Base-by-base conservation (phyloP, 2,888 invertebrate species). In the Prosapia bicincta region DNA sequence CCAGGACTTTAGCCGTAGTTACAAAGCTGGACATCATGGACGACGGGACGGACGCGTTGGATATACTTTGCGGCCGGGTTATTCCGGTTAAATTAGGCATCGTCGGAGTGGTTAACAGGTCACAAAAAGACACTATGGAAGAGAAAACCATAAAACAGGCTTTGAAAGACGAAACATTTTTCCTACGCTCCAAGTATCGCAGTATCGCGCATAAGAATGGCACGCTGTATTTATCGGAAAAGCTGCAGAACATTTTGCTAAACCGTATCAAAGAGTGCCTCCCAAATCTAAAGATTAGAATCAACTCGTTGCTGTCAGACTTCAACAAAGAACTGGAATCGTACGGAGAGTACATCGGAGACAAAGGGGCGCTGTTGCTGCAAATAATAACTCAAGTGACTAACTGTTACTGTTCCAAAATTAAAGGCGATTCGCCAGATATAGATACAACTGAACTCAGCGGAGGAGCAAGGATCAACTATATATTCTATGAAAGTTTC, bases 1-100 rank as follows among this genome's bases (percentile, higher is more conserved):
- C 87, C 20, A 83, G 90, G 71, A 91, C 90, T 0, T 83, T 90
- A 28, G 90, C 88, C 30, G 90, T 91, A 15, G 84, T 91, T 6
- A 90, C 90, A 7, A 91, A 90, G 82, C 83, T 91, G 73, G 90
- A 91, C 83, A 82, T 90, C 77, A 90, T 91, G 90, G 90, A 91
- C 84, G 88, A 88, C 32, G 90, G 90, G 1, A 90, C 90, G 5
- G 90, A 91, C 84, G 90, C 90, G 0, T 87, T 89, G 82, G 90
- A 90, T 80, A 87, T 90, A 26, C 83, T 90, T 38, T 88, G 87
- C 83, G 90, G 90, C 3, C 84, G 88, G 75, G 85, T 90, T 69
- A 89, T 91, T 76, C 89, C 89, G 7, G 89, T 90, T 26, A 90
- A 90, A 82, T 83, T 91, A 66, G 90, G 90, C 67, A 90, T 90